Percentiles rank a stretch among this genome's conserved stretches.
These are phyloP conservation scores for Belgica antarctica DNA, from an alignment of 2,888 invertebrate genomes.

Conservation along the genomic window DNA sequence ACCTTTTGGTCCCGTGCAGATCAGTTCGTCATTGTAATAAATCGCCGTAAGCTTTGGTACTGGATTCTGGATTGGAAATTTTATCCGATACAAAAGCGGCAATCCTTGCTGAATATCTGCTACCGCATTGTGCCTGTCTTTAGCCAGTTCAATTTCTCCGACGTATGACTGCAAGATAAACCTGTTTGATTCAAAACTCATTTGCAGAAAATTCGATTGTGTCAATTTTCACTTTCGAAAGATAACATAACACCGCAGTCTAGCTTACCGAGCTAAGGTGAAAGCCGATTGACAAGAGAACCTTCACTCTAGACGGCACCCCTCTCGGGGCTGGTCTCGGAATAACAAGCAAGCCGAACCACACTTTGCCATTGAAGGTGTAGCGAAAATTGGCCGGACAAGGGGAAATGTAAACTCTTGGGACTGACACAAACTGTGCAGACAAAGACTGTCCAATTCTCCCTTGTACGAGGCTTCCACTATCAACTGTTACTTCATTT, in stretches of 20 bases:
- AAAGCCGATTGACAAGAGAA: neutral
- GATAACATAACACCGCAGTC: too few relatives aligned
- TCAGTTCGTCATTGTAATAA: constrained; percentile 30
- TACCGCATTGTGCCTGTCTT: neutral
- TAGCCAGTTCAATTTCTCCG: constrained; percentile 23
- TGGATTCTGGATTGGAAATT: constrained; percentile 39
- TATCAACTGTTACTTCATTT: neutral
- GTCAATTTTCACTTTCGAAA: too few relatives aligned
- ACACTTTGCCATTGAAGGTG: neutral
- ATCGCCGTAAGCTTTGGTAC: constrained; percentile 30
- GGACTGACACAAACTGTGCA: neutral
- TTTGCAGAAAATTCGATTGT: too few relatives aligned
- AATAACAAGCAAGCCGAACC: neutral
- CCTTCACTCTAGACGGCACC: neutral
- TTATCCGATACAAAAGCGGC: constrained; percentile 30
- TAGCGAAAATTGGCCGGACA: neutral
- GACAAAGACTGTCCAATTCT: too few relatives aligned
- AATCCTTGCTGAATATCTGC: constrained; percentile 29
- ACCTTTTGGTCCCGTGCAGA: constrained; percentile 33
- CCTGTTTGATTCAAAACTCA: neutral
- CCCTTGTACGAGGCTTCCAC: neutral
- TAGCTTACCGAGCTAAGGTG: neutral
- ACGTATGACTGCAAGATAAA: constrained; percentile 8
- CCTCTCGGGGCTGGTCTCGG: neutral
- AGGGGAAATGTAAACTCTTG: neutral